A percentile compares a stretch with the other conserved stretches of the same genome.
These are phyloP conservation scores for Caenorhabditis sp. DNA, from an alignment of 2,888 invertebrate species.

Conservation along the genomic window DNA sequence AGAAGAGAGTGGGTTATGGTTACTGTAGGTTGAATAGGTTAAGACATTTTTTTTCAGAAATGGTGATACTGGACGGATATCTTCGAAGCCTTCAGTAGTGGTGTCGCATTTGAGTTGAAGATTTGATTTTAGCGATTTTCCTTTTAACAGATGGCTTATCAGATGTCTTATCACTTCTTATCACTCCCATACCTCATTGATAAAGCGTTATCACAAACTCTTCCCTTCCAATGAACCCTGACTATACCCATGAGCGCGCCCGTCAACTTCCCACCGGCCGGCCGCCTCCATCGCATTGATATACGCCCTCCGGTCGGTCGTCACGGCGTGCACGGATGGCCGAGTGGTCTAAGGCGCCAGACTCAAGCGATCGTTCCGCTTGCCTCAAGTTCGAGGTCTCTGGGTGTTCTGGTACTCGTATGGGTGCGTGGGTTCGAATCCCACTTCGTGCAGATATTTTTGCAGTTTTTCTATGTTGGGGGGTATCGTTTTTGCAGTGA, in stretches of 20 bases:
- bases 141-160: neutral
- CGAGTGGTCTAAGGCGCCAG: constrained; percentile 84
- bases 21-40: neutral
- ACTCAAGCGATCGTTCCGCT: constrained; percentile 81
- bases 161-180: neutral
- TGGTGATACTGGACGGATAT: constrained; percentile 7
- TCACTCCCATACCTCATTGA: too few relatives aligned
- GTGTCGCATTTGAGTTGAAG: neutral
- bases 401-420: constrained; percentile 76
- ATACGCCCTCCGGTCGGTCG: constrained; percentile 2
- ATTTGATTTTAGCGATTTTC: neutral
- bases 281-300: neutral
- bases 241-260: neutral
- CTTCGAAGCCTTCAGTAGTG: neutral
- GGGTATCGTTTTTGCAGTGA: neutral
- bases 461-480: constrained; percentile 9
- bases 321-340: constrained; percentile 76
- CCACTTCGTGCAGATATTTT: constrained; percentile 72
- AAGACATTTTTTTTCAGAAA: neutral
- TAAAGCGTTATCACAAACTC: neutral
- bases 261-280: neutral
- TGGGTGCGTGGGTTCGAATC: constrained; percentile 79
- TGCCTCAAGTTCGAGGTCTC: constrained; percentile 62
- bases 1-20: constrained; percentile 13
- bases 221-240: neutral